These are phyloP conservation scores for Ptilonorhynchus violaceus DNA, from an alignment of 2,113 vertebrate genomes.

Conservation along the genomic window DNA sequence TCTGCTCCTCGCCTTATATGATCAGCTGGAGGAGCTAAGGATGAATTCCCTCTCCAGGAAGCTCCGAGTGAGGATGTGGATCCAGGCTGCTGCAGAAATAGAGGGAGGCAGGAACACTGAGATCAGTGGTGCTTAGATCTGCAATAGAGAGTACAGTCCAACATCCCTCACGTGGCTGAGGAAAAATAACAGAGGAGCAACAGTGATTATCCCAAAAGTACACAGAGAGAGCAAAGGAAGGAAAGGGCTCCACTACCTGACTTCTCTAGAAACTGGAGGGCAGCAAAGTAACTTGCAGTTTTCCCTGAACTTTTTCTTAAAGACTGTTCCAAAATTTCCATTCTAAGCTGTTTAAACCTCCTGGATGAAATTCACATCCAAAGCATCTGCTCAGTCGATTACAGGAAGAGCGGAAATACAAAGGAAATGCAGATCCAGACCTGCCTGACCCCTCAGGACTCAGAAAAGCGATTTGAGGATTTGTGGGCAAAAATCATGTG, in stretches of 20 bases:
- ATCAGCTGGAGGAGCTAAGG: neutral
- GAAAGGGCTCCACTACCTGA: neutral
- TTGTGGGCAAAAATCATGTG: accelerated
- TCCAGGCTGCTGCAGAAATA: neutral
- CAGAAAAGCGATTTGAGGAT: neutral
- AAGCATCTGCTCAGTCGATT: neutral
- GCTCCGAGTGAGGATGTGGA: neutral
- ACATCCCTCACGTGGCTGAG: neutral
- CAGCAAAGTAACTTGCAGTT: neutral
- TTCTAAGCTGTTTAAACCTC: neutral
- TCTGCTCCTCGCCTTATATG: neutral
- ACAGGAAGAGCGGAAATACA: neutral
- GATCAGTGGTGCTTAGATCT: neutral
- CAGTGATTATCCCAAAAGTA: neutral
- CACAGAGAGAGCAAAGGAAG: neutral
- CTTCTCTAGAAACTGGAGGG: neutral
- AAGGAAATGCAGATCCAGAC: neutral
- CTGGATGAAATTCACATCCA: neutral
- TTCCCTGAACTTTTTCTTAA: neutral
- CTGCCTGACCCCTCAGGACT: neutral
- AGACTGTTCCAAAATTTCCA: neutral
- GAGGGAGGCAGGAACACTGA: neutral
- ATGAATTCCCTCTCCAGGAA: neutral
- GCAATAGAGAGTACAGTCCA: neutral
- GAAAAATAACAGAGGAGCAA: neutral